Conservation (phyloP, 2,797 vertebrate genomes). For the Galago senegalensis region DNA sequence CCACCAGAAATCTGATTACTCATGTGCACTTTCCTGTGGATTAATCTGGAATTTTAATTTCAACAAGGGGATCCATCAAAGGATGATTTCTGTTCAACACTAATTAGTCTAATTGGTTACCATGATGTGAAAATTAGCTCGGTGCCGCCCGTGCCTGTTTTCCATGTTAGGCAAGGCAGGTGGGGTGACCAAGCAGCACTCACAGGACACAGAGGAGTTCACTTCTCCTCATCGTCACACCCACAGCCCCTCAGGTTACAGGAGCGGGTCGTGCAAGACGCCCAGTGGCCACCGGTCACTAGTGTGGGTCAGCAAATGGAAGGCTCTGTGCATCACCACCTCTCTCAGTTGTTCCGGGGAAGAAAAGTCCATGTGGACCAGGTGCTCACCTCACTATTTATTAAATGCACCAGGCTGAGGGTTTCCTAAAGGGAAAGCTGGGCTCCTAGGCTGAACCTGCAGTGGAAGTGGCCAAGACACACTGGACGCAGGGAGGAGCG, state of each 20-base stretch:
- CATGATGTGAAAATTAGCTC: not conserved
- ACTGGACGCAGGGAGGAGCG: fast-evolving
- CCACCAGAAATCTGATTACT: not conserved
- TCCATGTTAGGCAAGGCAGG: fast-evolving
- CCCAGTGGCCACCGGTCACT: too few species aligned
- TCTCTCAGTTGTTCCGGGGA: not conserved
- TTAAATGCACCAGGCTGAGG: not conserved
- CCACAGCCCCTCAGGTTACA: not conserved
- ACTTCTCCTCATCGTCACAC: too few species aligned
- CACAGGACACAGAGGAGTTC: not conserved
- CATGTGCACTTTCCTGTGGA: not conserved
- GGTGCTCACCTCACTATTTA: not conserved
- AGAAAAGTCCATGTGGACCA: fast-evolving
- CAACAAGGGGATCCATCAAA: not conserved
- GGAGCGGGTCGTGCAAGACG: not conserved
- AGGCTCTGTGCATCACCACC: too few species aligned
- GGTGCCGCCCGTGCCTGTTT: fast-evolving
- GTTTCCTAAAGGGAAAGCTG: not conserved
- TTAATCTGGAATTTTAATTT: not conserved
- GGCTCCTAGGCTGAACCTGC: fast-evolving
- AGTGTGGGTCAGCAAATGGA: not conserved
- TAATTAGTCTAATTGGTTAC: not conserved
- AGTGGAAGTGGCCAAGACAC: too few species aligned
- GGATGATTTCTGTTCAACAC: not conserved
- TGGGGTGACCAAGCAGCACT: fast-evolving